Evolutionary conservation across 2,888 invertebrate genomes (phyloP), one percentile per base, ranked within the genome.

Genomic region (Amblyteles armatorius): DNA sequence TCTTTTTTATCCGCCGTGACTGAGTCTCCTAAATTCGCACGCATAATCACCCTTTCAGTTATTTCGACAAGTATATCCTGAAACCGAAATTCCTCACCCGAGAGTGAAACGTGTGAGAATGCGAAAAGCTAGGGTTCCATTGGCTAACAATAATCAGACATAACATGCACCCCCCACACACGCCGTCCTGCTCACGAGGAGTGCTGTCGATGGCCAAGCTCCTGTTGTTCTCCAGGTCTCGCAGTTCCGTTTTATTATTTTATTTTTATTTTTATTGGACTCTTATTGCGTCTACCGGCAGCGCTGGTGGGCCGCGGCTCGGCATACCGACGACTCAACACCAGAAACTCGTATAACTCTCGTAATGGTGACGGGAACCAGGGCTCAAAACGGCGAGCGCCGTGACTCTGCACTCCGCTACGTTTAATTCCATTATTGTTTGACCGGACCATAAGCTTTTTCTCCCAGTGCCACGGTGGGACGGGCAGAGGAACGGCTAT

Each of bases 351-450:
- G 79, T 85, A 85, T 85, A 85, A 85, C 71, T 76, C 79, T 85
- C 85, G 82, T 82, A 79, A 82, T 33, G 68, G 22, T 40, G 29
- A 48, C 19, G 76, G 68, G 67, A 60, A 76, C 55, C 13, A 19
- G 50, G 44, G 33, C 81, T 72, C 33, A 68, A 72, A 52, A 72
- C 50, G 36, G 19, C 71, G 16, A 68, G 36, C 55, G 26, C 79
- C 85, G 83, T 85, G 85, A 85, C 69, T 83, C 50, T 69, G 80
- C 80, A 63, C 76, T 65, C 74, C 72, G 33, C 68, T 63, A 71
- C 82, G 48, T 77, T 83, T 80, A 85, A 85, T 85, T 85, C 77
- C 83, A 85, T 85, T 85, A 85, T 85, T 85, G 80, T 85, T 85
- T 82, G 71, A 83, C 78, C 83, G 77, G 80, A 83, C 74, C 77